Percentiles rank a stretch among this genome's conserved stretches.
phyloP scores from a whole-genome alignment of 2,888 invertebrate species.

The Chrysolina haemoptera region DNA sequence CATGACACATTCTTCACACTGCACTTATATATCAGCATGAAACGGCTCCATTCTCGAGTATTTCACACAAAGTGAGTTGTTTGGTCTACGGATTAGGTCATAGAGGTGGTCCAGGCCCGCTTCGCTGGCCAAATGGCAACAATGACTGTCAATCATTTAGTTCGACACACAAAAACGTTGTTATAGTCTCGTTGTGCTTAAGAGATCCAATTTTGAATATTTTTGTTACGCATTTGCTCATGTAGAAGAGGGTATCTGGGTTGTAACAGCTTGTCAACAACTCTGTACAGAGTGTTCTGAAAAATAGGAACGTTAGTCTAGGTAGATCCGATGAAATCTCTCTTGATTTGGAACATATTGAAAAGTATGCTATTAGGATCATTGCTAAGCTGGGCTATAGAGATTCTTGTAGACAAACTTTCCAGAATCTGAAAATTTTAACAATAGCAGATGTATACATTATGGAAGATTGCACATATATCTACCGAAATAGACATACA shows the following conservation, averaged over 20 bases:
- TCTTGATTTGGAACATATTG: no score
- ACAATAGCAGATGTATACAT: no score
- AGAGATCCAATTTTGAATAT: constrained; percentile 38
- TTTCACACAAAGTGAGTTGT: constrained; percentile 44
- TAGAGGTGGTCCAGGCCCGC: constrained; percentile 37
- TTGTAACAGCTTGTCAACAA: constrained; percentile 22
- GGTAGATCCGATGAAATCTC: background rate
- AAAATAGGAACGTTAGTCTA: background rate
- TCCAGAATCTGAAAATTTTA: no score
- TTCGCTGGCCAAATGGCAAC: constrained; percentile 37
- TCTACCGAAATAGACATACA: no score
- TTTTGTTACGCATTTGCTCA: constrained; percentile 28
- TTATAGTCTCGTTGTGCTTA: constrained; percentile 33
- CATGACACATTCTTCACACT: background rate
- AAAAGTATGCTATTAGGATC: no score
- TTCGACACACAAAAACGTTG: constrained; percentile 35
- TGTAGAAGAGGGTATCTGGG: constrained; percentile 24
- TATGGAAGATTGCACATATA: no score
- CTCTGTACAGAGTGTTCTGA: background rate
- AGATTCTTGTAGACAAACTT: no score
- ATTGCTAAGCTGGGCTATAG: no score
- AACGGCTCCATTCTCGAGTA: constrained; percentile 35
- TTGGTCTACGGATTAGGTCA: constrained; percentile 42
- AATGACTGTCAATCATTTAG: constrained; percentile 41
- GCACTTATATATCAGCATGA: constrained; percentile 36